These are phyloP conservation scores for Lepidocolaptes lacrymiger DNA, from an alignment of 2,797 vertebrate genomes.

Conservation along the genomic window DNA sequence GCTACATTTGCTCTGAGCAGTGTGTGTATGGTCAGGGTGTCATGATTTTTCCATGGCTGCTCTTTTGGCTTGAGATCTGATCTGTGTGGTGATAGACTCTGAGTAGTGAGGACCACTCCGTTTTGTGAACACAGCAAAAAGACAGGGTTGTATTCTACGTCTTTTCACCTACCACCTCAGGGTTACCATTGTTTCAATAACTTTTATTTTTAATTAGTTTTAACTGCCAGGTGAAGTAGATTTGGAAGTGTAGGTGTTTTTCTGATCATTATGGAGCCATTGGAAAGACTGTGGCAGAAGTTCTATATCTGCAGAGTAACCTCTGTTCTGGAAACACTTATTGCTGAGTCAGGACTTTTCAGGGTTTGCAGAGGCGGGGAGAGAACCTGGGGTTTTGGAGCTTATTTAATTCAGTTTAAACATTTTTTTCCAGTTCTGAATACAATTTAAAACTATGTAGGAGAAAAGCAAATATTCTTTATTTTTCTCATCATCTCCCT, in stretches of 20 bases:
- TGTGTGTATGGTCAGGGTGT: not conserved
- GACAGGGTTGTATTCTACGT: not conserved
- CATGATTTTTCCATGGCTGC: not conserved
- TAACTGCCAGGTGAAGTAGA: not conserved
- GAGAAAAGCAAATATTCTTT: too few species aligned
- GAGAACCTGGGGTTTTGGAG: not conserved
- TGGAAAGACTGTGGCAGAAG: not conserved
- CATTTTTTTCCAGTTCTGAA: not conserved
- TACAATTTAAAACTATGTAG: not conserved
- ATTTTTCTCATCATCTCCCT: too few species aligned
- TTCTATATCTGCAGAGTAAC: not conserved
- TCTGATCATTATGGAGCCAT: not conserved
- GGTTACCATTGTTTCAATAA: not conserved
- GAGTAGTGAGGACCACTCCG: not conserved
- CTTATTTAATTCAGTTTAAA: not conserved
- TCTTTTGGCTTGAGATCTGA: not conserved
- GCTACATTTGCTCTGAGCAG: not conserved
- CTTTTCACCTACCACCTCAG: not conserved
- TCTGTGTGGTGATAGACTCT: not conserved
- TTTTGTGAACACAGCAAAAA: not conserved
- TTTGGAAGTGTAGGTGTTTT: not conserved
- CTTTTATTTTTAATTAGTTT: not conserved
- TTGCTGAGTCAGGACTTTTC: not conserved
- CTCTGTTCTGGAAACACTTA: not conserved
- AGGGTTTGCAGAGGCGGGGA: not conserved